Conservation (phyloP, 1,140 invertebrate species). For the Temnothorax longispinosus region DNA sequence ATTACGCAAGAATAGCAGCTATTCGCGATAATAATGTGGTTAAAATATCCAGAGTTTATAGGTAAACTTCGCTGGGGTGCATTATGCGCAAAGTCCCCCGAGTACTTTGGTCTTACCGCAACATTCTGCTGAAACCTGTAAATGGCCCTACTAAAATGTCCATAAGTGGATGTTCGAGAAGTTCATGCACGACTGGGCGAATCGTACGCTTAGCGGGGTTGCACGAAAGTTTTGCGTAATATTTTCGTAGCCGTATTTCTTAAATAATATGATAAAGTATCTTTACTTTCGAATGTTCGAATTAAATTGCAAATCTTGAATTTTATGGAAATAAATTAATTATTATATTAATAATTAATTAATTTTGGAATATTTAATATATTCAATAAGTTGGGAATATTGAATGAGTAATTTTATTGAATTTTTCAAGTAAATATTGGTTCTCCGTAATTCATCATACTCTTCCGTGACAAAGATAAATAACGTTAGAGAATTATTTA, state of each 20-base stretch:
- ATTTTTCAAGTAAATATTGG: neutral
- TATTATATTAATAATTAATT: neutral
- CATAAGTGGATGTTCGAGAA: slow-evolving; percentile 27
- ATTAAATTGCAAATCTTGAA: neutral
- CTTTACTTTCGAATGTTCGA: neutral
- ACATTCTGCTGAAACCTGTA: slow-evolving; percentile 55
- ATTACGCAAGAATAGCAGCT: slow-evolving; percentile 4
- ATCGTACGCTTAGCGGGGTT: neutral
- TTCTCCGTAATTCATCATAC: neutral
- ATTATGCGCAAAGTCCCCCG: slow-evolving; percentile 47
- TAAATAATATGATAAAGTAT: neutral
- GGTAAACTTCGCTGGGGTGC: slow-evolving; percentile 43
- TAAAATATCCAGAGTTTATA: slow-evolving; percentile 51
- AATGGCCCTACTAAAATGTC: slow-evolving; percentile 49
- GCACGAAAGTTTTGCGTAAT: slow-evolving; percentile 15
- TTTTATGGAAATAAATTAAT: neutral
- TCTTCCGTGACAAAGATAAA: neutral
- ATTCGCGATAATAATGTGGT: slow-evolving; percentile 46
- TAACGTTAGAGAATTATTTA: slow-evolving; percentile 35
- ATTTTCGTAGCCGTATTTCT: neutral
- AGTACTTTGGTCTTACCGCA: slow-evolving; percentile 47
- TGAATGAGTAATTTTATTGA: neutral
- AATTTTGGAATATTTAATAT: neutral
- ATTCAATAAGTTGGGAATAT: neutral
- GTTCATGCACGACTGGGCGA: slow-evolving; percentile 17